A percentile compares a stretch with the other conserved stretches of the same genome.
Conservation (phyloP, 2,113 vertebrate species). For the Gadus chalcogrammus region DNA sequence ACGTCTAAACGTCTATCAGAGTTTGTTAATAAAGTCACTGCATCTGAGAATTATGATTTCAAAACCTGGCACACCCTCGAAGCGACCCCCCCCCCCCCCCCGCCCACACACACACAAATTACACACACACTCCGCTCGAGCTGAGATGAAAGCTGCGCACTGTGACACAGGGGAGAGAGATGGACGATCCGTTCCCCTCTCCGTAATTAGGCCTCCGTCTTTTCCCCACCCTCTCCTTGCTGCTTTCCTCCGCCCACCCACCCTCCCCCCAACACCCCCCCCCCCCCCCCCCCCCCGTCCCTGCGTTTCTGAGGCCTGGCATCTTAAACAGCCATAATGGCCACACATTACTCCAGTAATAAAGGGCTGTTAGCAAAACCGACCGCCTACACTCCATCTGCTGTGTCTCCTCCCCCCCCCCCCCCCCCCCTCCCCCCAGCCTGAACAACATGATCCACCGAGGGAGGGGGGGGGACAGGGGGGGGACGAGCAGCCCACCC, state of each 20-base stretch:
- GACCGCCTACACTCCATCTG: slow-evolving; percentile 58
- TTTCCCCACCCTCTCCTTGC: background rate
- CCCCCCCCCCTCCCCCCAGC: too few relatives aligned
- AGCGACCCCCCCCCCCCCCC: slow-evolving; percentile 7
- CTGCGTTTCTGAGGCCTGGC: slow-evolving; percentile 39
- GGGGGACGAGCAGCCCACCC: slow-evolving; percentile 36
- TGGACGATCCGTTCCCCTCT: slow-evolving; percentile 64
- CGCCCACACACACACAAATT: background rate
- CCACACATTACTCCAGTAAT: slow-evolving; percentile 55
- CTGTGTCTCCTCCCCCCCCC: slow-evolving; percentile 29
- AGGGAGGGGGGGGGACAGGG: slow-evolving; percentile 30
- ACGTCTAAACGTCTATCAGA: slow-evolving; percentile 38
- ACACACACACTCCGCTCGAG: slow-evolving; percentile 29
- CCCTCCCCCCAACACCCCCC: background rate
- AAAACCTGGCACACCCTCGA: slow-evolving; percentile 54
- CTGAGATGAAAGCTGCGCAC: slow-evolving; percentile 51
- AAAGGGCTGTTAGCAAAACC: slow-evolving; percentile 54
- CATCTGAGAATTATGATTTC: slow-evolving; percentile 68
- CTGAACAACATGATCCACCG: slow-evolving; percentile 33
- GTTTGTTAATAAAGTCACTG: slow-evolving; percentile 61
- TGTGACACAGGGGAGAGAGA: slow-evolving; percentile 50
- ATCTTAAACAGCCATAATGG: slow-evolving; percentile 67
- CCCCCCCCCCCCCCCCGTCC: slow-evolving; percentile 18
- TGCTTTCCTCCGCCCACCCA: slow-evolving; percentile 9
- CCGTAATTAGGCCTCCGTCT: slow-evolving; percentile 62